Evolutionary conservation across 2,113 vertebrate genomes (phyloP).

Genomic region (Ictalurus furcatus): DNA sequence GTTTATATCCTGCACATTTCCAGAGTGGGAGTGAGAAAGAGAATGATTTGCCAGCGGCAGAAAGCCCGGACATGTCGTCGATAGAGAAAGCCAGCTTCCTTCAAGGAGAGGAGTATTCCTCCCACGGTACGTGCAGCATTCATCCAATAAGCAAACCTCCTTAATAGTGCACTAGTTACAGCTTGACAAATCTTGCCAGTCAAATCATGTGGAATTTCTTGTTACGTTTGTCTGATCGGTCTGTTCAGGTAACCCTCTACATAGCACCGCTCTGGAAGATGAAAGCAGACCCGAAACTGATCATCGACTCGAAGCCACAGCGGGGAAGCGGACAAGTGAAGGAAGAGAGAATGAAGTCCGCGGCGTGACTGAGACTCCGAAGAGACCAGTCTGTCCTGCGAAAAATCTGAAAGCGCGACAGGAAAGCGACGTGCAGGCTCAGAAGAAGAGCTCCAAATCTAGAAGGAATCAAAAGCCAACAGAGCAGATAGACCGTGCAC

Average conservation of each 20-base stretch:
- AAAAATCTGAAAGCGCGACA: constrained; percentile 27
- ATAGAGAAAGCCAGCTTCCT: constrained; percentile 60
- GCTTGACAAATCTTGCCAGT: neutral
- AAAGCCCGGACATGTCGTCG: constrained; percentile 49
- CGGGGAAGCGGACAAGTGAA: neutral
- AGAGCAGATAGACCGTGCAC: neutral
- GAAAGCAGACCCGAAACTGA: constrained; percentile 36
- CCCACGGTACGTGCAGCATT: constrained; percentile 35
- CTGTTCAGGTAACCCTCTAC: constrained; percentile 51
- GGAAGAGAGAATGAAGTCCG: neutral
- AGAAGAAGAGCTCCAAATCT: neutral
- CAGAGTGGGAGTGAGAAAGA: constrained; percentile 3
- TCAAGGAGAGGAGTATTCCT: constrained; percentile 48
- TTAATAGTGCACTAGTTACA: neutral
- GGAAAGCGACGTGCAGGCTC: neutral
- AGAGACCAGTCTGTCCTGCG: neutral
- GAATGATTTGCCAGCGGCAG: neutral
- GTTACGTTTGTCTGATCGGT: neutral
- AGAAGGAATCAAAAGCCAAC: constrained; percentile 7
- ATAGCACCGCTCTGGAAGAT: constrained; percentile 61
- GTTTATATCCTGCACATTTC: neutral
- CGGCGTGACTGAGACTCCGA: neutral
- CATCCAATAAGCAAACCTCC: neutral
- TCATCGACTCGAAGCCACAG: neutral
- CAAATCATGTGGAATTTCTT: neutral